Percentiles rank a stretch among this genome's conserved stretches.
These are phyloP conservation scores for Mus pahari DNA, from an alignment of 2,113 vertebrate species.

Conservation along the genomic window DNA sequence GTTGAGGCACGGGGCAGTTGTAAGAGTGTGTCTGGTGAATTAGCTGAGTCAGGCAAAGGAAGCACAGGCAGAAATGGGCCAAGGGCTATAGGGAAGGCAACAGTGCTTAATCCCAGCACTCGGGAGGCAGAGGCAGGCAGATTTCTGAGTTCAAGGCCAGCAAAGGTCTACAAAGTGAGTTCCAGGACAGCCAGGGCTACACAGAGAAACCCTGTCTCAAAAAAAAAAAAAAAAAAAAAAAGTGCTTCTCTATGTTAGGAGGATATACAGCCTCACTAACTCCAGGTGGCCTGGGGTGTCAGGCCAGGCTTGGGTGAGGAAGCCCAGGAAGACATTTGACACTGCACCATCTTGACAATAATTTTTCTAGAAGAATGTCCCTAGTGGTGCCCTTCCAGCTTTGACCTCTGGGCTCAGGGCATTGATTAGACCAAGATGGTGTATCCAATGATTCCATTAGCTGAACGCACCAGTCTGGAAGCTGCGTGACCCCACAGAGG, in stretches of 20 bases:
- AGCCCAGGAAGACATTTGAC: neutral
- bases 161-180: too few species aligned
- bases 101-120: too few species aligned
- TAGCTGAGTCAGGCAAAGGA: neutral
- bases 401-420: neutral
- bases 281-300: neutral
- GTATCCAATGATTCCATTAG: neutral
- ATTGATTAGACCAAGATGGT: conserved; percentile 13
- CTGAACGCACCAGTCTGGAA: neutral
- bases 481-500: neutral
- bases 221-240: too few species aligned
- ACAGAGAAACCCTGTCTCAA: too few species aligned
- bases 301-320: neutral
- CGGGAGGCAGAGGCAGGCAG: too few species aligned
- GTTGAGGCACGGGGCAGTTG: neutral
- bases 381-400: neutral
- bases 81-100: neutral
- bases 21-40: neutral
- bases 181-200: too few species aligned
- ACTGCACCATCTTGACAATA: neutral
- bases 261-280: neutral
- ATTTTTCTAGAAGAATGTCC: neutral
- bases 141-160: too few species aligned
- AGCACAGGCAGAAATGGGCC: neutral
- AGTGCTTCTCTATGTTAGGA: neutral